Conservation (phyloP, 2,797 vertebrate genomes). For the Liasis olivaceus region DNA sequence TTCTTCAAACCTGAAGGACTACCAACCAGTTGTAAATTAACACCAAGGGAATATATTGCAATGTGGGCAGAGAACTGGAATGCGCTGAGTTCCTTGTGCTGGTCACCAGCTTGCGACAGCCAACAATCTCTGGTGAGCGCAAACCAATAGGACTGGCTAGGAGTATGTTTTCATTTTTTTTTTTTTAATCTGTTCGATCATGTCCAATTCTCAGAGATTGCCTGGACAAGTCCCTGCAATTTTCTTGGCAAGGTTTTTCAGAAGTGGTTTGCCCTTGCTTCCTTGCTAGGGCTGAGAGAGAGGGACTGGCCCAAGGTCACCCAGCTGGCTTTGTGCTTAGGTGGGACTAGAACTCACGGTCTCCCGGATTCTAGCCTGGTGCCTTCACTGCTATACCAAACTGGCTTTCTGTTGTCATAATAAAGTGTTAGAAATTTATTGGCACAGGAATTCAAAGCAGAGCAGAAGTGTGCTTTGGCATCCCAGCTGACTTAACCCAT, state of each 20-base stretch:
- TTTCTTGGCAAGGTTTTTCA: too few relatives aligned
- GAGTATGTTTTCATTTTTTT: not conserved
- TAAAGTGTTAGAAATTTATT: not conserved
- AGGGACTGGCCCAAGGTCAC: too few relatives aligned
- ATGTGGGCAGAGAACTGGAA: conserved; percentile 3
- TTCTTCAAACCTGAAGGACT: too few relatives aligned
- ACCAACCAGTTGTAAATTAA: not conserved
- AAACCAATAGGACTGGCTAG: conserved; percentile 15
- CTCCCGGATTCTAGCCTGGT: too few relatives aligned
- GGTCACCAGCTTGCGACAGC: not conserved
- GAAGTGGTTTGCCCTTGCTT: too few relatives aligned
- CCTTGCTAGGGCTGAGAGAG: too few relatives aligned
- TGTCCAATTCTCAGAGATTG: too few relatives aligned
- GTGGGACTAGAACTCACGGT: too few relatives aligned
- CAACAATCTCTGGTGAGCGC: conserved; percentile 3
- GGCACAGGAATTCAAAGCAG: not conserved
- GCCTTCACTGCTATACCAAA: too few relatives aligned
- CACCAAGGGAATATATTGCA: conserved; percentile 38
- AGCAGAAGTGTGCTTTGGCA: conserved; percentile 21
- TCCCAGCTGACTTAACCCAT: not conserved
- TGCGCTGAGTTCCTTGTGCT: not conserved
- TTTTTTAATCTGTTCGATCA: too few relatives aligned
- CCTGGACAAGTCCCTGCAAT: too few relatives aligned
- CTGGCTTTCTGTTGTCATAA: not conserved
- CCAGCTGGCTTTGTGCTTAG: too few relatives aligned